These are phyloP conservation scores for Pterocles burchelli DNA, from an alignment of 2,113 vertebrate genomes.

Conservation along the genomic window DNA sequence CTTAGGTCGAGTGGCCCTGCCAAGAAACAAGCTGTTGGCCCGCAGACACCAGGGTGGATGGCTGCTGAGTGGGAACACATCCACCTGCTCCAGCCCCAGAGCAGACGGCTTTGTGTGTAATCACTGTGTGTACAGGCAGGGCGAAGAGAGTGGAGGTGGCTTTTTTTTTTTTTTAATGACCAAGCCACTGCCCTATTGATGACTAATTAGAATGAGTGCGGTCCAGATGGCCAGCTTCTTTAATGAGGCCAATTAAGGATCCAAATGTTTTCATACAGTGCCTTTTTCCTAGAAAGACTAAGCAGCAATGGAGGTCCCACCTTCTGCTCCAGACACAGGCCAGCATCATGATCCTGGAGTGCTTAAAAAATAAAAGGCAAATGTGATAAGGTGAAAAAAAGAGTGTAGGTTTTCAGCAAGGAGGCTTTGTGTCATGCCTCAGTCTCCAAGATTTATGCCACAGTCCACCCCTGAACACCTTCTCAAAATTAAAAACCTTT, in stretches of 20 bases:
- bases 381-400: not conserved
- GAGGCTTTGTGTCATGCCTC: not conserved
- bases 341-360: not conserved
- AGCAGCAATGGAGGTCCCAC: not conserved
- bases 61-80: constrained; percentile 28
- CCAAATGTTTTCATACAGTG: not conserved
- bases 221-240: constrained; percentile 18
- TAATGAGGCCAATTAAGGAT: constrained; percentile 53
- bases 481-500: not conserved
- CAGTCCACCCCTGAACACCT: not conserved
- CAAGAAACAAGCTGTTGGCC: constrained; percentile 56
- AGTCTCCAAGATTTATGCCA: not conserved
- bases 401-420: not conserved
- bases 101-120: not conserved
- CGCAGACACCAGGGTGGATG: not conserved
- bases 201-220: constrained; percentile 54
- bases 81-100: not conserved
- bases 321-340: not conserved
- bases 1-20: not conserved
- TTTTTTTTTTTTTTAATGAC: not conserved
- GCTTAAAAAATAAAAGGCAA: not conserved
- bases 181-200: not conserved
- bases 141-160: not conserved
- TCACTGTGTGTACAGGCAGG: not conserved
- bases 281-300: constrained; percentile 55